Base-by-base conservation (phyloP, 1,140 invertebrate species). In the Proctacanthus coquilletti region DNA sequence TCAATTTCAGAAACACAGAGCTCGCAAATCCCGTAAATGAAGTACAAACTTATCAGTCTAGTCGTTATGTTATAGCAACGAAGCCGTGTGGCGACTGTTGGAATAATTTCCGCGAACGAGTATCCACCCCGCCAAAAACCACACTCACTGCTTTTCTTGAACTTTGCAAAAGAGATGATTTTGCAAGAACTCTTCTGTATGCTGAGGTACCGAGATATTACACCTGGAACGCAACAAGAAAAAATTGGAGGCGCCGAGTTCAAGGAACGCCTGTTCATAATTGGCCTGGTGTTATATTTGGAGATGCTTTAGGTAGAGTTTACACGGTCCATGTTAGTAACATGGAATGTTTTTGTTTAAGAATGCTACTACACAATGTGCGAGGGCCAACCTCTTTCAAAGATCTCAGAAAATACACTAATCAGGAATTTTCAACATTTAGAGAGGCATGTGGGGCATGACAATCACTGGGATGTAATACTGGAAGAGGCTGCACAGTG, bases 21-120 rank as follows among this genome's bases (percentile, higher is more conserved):
- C n/a, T n/a, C n/a, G n/a, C n/a, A n/a, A n/a, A n/a, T n/a, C n/a
- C n/a, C n/a, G n/a, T n/a, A n/a, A n/a, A n/a, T n/a, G n/a, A n/a
- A n/a, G n/a, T n/a, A n/a, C n/a, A n/a, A n/a, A n/a, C n/a, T n/a
- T n/a, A n/a, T n/a, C n/a, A n/a, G n/a, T n/a, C n/a, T 42, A 60
- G 55, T 32, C 43, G 62, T 19, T 67, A 66, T 51, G 51, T 66
- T 10, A 59, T 32, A 45, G 48, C 38, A 46, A 44, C 39, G 61
- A 68, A 56, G 60, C 56, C 20, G 51, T 48, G 20, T 65, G 61
- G 55, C 49, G 53, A 21, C 51, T 62, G 13, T 48, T 51, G n/a
- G 44, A n/a, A n/a, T n/a, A n/a, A n/a, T n/a, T n/a, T n/a, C n/a
- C n/a, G n/a, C n/a, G n/a, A n/a, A n/a, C n/a, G n/a, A n/a, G n/a